Evolutionary conservation across 2,113 vertebrate genomes (phyloP).

Genomic region (Etia nguti): DNA sequence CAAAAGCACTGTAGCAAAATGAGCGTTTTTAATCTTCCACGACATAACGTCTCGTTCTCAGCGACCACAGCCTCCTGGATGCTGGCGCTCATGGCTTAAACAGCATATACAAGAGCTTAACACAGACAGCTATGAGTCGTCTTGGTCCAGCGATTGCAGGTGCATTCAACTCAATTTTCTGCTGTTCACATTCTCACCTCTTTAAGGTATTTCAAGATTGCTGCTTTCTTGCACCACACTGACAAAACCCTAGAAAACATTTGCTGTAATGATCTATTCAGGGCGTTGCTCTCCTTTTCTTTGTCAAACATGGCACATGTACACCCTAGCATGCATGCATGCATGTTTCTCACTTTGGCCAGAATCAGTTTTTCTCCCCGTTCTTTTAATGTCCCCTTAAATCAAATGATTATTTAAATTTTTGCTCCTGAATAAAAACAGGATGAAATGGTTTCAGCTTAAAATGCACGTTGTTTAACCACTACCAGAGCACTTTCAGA

Average conservation of each 20-base stretch:
- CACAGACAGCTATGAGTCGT: not conserved
- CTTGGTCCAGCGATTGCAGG: not conserved
- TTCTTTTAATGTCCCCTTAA: not conserved
- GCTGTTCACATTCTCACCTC: not conserved
- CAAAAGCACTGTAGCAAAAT: not conserved
- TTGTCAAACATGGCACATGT: not conserved
- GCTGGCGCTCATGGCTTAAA: not conserved
- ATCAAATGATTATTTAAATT: not conserved
- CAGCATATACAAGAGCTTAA: not conserved
- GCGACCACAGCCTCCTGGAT: not conserved
- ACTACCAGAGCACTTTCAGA: not conserved
- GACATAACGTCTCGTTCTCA: not conserved
- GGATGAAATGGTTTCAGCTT: not conserved
- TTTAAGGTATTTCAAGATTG: not conserved
- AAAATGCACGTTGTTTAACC: not conserved
- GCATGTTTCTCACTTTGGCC: not conserved
- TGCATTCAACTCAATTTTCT: not conserved
- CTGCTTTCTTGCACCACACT: not conserved
- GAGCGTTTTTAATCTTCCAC: not conserved
- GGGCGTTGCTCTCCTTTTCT: not conserved
- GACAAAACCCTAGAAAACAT: not conserved
- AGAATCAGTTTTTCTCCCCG: not conserved
- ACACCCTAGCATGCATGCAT: rapidly evolving
- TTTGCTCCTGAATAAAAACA: not conserved
- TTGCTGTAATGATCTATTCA: not conserved